A percentile compares a stretch with the other conserved stretches of the same genome.
Evolutionary conservation across 2,888 invertebrate species (phyloP).

Genomic region (Heliothis peltigera): DNA sequence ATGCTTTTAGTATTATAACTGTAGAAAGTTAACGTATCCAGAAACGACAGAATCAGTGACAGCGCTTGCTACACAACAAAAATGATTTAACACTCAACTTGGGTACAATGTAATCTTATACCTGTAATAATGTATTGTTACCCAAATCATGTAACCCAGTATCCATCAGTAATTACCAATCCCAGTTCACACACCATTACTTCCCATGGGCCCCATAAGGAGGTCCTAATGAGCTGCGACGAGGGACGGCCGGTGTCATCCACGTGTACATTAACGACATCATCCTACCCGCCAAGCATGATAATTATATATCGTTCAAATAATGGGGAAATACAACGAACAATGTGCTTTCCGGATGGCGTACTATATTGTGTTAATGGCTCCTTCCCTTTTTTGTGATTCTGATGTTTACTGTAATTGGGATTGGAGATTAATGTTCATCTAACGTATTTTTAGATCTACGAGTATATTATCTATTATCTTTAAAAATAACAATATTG

Average conservation of each 20-base stretch:
- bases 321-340: slow-evolving; percentile 16
- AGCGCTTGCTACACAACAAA: too few relatives aligned
- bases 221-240: slow-evolving; percentile 34
- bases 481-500: too few relatives aligned
- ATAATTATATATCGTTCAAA: slow-evolving; percentile 43
- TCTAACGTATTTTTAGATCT: not conserved
- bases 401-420: slow-evolving; percentile 9
- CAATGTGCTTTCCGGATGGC: slow-evolving; percentile 15
- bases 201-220: slow-evolving; percentile 36
- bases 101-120: too few relatives aligned
- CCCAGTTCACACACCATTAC: slow-evolving; percentile 3
- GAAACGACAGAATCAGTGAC: too few relatives aligned
- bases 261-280: slow-evolving; percentile 47
- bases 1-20: too few relatives aligned
- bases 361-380: slow-evolving; percentile 32
- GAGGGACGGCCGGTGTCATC: slow-evolving; percentile 23
- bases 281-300: slow-evolving; percentile 39
- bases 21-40: too few relatives aligned
- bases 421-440: not conserved
- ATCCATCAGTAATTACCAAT: slow-evolving; percentile 26
- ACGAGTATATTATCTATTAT: not conserved
- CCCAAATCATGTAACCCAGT: slow-evolving; percentile 8
- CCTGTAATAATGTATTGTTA: not conserved
- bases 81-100: too few relatives aligned
- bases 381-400: slow-evolving; percentile 1